A percentile compares a stretch with the other conserved stretches of the same genome.
phyloP scores from a whole-genome alignment of 1,140 invertebrate species.

The Cecropterus lyciades region DNA sequence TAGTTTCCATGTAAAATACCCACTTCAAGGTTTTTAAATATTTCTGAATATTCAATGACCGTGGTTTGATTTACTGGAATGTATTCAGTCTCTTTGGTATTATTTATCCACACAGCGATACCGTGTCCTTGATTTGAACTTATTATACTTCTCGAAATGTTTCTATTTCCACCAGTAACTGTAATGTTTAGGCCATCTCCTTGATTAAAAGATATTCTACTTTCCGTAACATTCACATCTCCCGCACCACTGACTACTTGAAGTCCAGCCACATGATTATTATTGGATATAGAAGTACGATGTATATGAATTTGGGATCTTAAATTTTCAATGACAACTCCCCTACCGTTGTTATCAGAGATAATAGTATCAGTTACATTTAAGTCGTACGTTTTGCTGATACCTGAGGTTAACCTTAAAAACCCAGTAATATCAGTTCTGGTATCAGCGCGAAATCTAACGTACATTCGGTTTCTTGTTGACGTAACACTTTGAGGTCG shows the following conservation, averaged over 20 bases:
- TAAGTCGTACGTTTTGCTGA: conserved; percentile 93
- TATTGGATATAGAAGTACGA: conserved; percentile 92
- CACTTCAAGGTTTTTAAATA: conserved; percentile 92
- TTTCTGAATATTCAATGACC: conserved; percentile 93
- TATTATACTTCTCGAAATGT: conserved; percentile 92
- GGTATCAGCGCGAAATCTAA: conserved; percentile 89
- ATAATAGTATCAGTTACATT: conserved; percentile 94
- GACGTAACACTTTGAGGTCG: conserved; percentile 93
- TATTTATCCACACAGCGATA: conserved; percentile 94
- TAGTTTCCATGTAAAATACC: conserved; percentile 94
- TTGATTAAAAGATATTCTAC: conserved; percentile 94
- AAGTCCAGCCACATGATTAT: conserved; percentile 94
- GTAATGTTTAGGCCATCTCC: conserved; percentile 97
- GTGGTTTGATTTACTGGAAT: conserved; percentile 92
- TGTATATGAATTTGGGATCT: conserved; percentile 92
- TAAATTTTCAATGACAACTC: conserved; percentile 93
- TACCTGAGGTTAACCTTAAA: conserved; percentile 90
- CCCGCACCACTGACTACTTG: conserved; percentile 94
- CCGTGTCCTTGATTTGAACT: conserved; percentile 94
- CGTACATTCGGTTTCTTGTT: conserved; percentile 90
- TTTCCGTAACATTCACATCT: conserved; percentile 96
- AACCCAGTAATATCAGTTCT: conserved; percentile 89
- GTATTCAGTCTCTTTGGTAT: conserved; percentile 92
- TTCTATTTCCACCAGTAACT: conserved; percentile 94
- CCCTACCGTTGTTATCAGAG: conserved; percentile 96